phyloP scores from a whole-genome alignment of 2,113 vertebrate species.

The Macroglossus sobrinus region DNA sequence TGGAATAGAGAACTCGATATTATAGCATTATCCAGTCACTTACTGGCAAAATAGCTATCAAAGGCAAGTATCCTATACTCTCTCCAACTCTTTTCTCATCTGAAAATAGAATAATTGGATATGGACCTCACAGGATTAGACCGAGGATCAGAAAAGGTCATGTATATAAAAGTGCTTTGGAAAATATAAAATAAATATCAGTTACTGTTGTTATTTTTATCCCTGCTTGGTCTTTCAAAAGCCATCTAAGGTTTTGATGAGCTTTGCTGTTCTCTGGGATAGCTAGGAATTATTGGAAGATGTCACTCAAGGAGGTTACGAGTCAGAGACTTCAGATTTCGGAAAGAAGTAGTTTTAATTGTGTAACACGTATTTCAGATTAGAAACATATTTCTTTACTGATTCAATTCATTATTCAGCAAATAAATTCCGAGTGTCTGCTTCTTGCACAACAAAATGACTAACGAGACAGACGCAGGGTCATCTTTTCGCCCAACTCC shows the following conservation, averaged over 20 bases:
- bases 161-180: background rate
- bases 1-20: background rate
- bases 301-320: background rate
- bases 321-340: background rate
- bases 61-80: background rate
- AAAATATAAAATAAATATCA: background rate
- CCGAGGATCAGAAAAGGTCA: background rate
- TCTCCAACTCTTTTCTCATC: background rate
- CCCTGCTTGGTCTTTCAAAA: background rate
- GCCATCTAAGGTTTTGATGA: background rate
- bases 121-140: background rate
- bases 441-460: background rate
- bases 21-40: background rate
- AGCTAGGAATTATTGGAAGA: background rate
- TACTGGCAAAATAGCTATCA: background rate
- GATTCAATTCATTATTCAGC: background rate
- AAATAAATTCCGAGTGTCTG: background rate
- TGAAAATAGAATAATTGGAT: background rate
- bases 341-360: background rate
- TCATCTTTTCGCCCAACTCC: background rate
- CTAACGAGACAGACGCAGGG: background rate
- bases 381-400: background rate
- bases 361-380: background rate
- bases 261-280: background rate
- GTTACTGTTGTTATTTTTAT: background rate